phyloP scores from a whole-genome alignment of 2,888 invertebrate species.

The Poecilobothrus nobilitatus region DNA sequence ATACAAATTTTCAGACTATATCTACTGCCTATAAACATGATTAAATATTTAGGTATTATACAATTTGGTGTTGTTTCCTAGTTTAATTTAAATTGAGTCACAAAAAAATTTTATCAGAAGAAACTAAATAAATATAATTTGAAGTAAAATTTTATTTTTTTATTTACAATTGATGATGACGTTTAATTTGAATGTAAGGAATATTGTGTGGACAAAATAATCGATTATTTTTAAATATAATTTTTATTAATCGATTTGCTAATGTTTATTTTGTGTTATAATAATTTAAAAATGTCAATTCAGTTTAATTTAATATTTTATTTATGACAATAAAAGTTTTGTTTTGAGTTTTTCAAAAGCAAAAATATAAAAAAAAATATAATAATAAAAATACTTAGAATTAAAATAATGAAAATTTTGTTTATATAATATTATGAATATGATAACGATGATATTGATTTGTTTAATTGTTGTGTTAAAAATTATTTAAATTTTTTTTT shows the following conservation, averaged over 20 bases:
- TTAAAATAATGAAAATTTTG: not conserved
- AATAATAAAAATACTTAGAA: not conserved
- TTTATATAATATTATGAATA: too few relatives aligned
- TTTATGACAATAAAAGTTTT: not conserved
- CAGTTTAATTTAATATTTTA: not conserved
- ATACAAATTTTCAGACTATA: too few relatives aligned
- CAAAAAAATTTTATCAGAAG: too few relatives aligned
- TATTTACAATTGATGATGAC: not conserved
- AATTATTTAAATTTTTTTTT: too few relatives aligned
- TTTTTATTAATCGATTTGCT: not conserved
- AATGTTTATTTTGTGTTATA: not conserved
- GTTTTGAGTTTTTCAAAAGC: not conserved
- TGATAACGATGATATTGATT: not conserved
- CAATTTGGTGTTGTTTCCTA: too few relatives aligned
- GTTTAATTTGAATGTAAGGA: not conserved
- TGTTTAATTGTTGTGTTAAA: not conserved
- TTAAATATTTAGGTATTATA: too few relatives aligned
- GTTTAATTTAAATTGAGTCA: too few relatives aligned
- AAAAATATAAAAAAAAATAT: too few relatives aligned
- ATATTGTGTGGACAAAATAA: not conserved
- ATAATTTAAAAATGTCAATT: not conserved
- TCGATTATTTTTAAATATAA: not conserved
- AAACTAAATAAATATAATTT: too few relatives aligned
- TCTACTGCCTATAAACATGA: too few relatives aligned
- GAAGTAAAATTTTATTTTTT: too few relatives aligned